phyloP scores from a whole-genome alignment of 2,888 invertebrate species.

The Aphodius granarius region DNA sequence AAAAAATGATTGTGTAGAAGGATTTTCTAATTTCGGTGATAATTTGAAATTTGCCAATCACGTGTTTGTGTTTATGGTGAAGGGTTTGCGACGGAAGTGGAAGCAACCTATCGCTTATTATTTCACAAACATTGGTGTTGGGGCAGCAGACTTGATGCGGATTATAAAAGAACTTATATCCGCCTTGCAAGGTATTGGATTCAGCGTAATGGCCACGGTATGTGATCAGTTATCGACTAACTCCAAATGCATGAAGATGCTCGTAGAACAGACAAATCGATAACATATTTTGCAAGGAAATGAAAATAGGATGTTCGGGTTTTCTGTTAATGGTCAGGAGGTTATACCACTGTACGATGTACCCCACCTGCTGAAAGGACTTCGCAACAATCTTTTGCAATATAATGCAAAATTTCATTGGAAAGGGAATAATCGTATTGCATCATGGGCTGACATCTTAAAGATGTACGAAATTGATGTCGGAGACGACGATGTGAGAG shows the following conservation, averaged over 20 bases:
- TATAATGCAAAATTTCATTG: conserved; percentile 20
- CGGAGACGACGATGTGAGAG: conserved; percentile 13
- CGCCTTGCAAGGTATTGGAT: too few relatives aligned
- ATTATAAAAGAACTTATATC: too few relatives aligned
- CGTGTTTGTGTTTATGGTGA: conserved; percentile 20
- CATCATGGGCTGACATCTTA: conserved; percentile 27
- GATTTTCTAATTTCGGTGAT: conserved; percentile 20
- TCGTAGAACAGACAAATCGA: too few relatives aligned
- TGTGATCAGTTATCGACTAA: too few relatives aligned
- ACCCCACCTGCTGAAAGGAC: conserved; percentile 27
- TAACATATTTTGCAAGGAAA: neutral
- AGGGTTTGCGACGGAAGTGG: conserved; percentile 25
- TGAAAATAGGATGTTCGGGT: neutral
- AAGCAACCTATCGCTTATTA: conserved; percentile 29
- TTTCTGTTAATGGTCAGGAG: neutral
- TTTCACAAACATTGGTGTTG: conserved; percentile 22
- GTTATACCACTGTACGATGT: conserved; percentile 19
- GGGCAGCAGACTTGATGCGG: too few relatives aligned
- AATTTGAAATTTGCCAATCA: neutral
- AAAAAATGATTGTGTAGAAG: conserved; percentile 18
- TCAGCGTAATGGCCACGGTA: too few relatives aligned
- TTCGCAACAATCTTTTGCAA: conserved; percentile 29
- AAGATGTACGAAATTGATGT: conserved; percentile 31
- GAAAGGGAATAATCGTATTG: neutral
- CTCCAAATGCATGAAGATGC: too few relatives aligned